Conservation (phyloP, 1,140 invertebrate species). For the Steinernema khuongi region DNA sequence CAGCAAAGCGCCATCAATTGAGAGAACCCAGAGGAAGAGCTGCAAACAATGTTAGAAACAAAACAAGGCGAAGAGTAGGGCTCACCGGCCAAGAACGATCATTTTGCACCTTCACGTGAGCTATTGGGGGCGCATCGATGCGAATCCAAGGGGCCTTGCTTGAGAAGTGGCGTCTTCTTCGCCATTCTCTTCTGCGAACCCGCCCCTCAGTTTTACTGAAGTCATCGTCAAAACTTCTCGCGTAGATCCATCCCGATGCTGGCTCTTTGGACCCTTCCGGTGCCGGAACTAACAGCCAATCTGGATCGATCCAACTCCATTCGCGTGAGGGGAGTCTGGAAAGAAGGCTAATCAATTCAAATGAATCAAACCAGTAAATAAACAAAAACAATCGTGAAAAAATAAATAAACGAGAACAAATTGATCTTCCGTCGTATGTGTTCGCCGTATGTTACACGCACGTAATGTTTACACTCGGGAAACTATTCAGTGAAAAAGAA, state of each 20-base stretch:
- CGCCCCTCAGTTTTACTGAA: background rate
- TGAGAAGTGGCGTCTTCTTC: background rate
- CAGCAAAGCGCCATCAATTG: background rate
- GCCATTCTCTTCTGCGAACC: background rate
- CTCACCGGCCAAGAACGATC: constrained; percentile 5
- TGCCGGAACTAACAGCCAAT: background rate
- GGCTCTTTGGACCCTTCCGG: background rate
- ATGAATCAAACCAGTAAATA: too few species aligned
- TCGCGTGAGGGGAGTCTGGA: background rate
- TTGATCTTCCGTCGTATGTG: too few species aligned
- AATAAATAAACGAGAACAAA: too few species aligned
- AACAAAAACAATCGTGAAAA: too few species aligned
- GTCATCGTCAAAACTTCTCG: background rate
- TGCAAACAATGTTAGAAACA: background rate
- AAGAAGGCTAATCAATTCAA: too few species aligned
- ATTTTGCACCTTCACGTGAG: constrained; percentile 2
- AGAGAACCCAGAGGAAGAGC: background rate
- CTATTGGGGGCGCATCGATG: background rate
- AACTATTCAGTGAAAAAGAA: too few species aligned
- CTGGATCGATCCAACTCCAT: background rate
- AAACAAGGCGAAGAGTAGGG: background rate
- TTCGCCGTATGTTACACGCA: too few species aligned
- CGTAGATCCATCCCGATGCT: background rate
- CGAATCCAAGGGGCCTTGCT: constrained; percentile 4
- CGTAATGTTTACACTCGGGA: too few species aligned